phyloP scores from a whole-genome alignment of 2,797 vertebrate genomes.

The Lepus oiostolus region DNA sequence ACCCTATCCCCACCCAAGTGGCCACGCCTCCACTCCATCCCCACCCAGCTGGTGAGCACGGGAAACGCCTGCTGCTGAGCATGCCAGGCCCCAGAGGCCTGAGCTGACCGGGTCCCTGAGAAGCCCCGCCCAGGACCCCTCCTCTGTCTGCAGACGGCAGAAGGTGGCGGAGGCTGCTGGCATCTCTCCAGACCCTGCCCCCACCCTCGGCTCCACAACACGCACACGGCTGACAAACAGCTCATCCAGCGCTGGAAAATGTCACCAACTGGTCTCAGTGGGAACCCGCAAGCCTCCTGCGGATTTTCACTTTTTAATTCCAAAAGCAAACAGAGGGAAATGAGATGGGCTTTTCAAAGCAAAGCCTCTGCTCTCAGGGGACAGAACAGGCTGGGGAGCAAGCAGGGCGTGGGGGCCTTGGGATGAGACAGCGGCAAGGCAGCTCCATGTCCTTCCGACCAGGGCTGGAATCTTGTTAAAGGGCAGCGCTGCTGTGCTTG shows the following conservation, averaged over 20 bases:
- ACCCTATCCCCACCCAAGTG: no score
- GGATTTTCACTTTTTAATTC: slow-evolving; percentile 40
- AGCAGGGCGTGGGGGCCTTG: not conserved
- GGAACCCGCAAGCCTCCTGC: not conserved
- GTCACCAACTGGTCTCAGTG: not conserved
- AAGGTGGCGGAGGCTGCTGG: not conserved
- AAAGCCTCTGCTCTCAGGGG: slow-evolving; percentile 38
- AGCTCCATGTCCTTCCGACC: not conserved
- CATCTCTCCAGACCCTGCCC: not conserved
- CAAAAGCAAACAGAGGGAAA: slow-evolving; percentile 56
- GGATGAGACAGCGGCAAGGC: not conserved
- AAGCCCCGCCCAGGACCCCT: not conserved
- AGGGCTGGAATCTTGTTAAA: not conserved
- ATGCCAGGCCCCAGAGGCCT: accelerated
- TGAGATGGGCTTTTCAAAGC: not conserved
- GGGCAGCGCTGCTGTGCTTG: not conserved
- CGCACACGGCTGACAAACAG: not conserved
- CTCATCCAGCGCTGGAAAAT: slow-evolving; percentile 44
- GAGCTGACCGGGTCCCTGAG: not conserved
- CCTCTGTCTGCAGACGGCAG: slow-evolving; percentile 13
- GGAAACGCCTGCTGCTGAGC: not conserved
- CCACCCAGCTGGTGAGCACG: no score
- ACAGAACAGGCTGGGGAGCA: not conserved
- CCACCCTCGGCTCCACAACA: not conserved
- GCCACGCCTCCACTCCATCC: not conserved